Base-by-base conservation (phyloP, 2,113 vertebrate species). In the Talpa occidentalis region DNA sequence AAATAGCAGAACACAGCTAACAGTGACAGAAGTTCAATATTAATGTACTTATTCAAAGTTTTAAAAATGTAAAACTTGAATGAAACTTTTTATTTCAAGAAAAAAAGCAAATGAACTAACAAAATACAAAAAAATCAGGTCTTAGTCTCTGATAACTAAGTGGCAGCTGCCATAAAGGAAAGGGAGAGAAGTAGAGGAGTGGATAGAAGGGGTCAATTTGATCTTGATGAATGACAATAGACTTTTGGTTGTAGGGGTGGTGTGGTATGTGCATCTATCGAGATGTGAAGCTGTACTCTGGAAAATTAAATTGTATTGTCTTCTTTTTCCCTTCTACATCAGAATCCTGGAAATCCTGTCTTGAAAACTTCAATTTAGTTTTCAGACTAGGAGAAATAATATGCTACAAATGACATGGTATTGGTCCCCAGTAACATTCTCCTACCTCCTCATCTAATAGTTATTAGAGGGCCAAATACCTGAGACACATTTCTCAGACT, bases 331-430 rank as follows among this genome's bases (percentile, higher is more conserved):
- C 1, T 21, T 79, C 37, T 26, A 2, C 21, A n/a, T 81, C 52
- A 84, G 37, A 79, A 91, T 85, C n/a, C 21, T 85, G n/a, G 85
- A 91, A 80, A 77, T 93, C 90, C n/a, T 81, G 17, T 56, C 76
- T n/a, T 88, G 88, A 64, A 17, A 49, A 49, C 26, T 70, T 76
- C n/a, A 47, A 66, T 37, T 89, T 76, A 64, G 24, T 26, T 22
- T 54, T 56, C n/a, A 52, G 44, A 82, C n/a, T 77, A 89, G 30
- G 26, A 85, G 40, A 77, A 44, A 37, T 56, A 2, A 1, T 52
- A 21, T 78, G 2, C 6, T 21, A 37, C 22, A 10, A 72, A 67
- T 73, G 5, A 7, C 28, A 15, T 17, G 35, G 4, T 76, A 19
- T 37, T 59, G 24, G n/a, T 78, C 52, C 22, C 40, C n/a, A 40